Base-by-base conservation (phyloP, 1,140 invertebrate species). In the Tetragnatha versicolor region DNA sequence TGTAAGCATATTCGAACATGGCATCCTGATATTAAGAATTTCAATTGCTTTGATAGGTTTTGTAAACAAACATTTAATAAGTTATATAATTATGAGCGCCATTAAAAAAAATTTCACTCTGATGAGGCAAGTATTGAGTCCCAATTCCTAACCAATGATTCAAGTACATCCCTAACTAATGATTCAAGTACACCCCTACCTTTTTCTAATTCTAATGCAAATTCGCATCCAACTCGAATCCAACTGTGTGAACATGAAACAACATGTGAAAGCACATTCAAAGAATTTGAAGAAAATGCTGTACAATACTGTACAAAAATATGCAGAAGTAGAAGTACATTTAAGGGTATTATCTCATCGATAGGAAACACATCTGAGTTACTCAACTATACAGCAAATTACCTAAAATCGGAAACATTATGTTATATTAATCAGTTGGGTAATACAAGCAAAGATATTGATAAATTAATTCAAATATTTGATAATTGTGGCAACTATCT, bases 61-160 rank as follows among this genome's bases (percentile, higher is more conserved):
- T 63, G 60, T 31, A 63, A 35, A 10, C 60, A 63, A 35, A 35
- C 9, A 22, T 63, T 63, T 63, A 63, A 2, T 2, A 63, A 63
- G 22, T 35, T 63, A 31, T 63, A 17, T 63, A 63, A 63, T 63
- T 63, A 63, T 33, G 9, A 63, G 33, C 27, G 60, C 12, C 60
- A 55, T 27, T 27, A n/a, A n/a, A 20, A 55, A 14, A 63, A 31
- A 22, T 63, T 27, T 63, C 60, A 63, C 31, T n/a, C 27, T 14
- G 3, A 3, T 63, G 31, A 63, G 7, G 14, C 1, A 17, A 33
- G 33, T 31, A 35, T 31, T 31, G 17, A 27, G 27, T 63, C 53
- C 53, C 27, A 1, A n/a, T 2, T 37, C 31, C 14, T 14, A 31
- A 31, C 31, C 14, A 33, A n/a, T n/a, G 60, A 35, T 31, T n/a